phyloP scores from a whole-genome alignment of 2,797 vertebrate genomes.

The Malurus leucopterus region DNA sequence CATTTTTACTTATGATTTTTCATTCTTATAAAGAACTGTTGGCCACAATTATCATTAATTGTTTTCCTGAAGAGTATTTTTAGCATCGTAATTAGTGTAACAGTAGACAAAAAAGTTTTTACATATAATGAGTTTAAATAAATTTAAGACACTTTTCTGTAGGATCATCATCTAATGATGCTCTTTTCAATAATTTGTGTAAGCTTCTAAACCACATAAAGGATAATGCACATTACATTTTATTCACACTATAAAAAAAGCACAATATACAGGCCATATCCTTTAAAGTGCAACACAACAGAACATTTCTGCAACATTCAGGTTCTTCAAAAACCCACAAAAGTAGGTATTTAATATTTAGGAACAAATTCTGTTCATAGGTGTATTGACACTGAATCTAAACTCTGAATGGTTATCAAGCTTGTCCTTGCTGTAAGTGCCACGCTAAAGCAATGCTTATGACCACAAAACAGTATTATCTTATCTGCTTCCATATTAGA shows the following conservation, averaged over 20 bases:
- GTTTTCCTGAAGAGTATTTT: slow-evolving; percentile 6
- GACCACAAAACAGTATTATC: background rate
- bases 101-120: background rate
- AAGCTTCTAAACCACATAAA: slow-evolving; percentile 52
- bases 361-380: background rate
- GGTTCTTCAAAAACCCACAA: slow-evolving; percentile 38
- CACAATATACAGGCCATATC: slow-evolving; percentile 66
- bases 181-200: slow-evolving; percentile 27
- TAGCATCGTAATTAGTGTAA: background rate
- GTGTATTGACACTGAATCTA: background rate
- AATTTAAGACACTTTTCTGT: slow-evolving; percentile 24
- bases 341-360: slow-evolving; percentile 36
- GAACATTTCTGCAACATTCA: slow-evolving; percentile 66
- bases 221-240: slow-evolving; percentile 57
- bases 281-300: slow-evolving; percentile 76
- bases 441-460: slow-evolving; percentile 8
- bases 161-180: slow-evolving; percentile 30
- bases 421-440: slow-evolving; percentile 28
- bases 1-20: background rate
- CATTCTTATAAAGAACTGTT: slow-evolving; percentile 9
- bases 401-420: slow-evolving; percentile 13
- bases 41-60: background rate
- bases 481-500: slow-evolving; percentile 2
- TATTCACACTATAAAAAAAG: slow-evolving; percentile 69
- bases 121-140: slow-evolving; percentile 13